phyloP scores from a whole-genome alignment of 2,113 vertebrate genomes.

The Pelusios castaneus region DNA sequence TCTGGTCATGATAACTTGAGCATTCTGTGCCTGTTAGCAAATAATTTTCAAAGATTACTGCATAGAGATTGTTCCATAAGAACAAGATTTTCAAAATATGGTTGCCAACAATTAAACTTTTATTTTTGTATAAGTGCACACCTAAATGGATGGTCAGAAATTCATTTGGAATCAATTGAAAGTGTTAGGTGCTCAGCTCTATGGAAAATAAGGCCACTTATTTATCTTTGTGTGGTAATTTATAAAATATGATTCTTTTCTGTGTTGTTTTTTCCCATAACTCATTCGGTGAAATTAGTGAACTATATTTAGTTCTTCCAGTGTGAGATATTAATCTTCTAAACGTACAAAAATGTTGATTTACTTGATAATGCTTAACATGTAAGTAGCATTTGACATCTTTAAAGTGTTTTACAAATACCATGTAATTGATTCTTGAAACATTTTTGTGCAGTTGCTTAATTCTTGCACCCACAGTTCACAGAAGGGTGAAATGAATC shows the following conservation, averaged over 20 bases:
- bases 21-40: not conserved
- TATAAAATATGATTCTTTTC: constrained; percentile 36
- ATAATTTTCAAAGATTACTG: not conserved
- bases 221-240: constrained; percentile 16
- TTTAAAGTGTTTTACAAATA: not conserved
- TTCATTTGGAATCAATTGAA: not conserved
- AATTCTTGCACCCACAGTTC: not conserved
- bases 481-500: not conserved
- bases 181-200: not conserved
- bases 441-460: not conserved
- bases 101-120: not conserved
- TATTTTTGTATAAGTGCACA: not conserved
- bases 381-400: not conserved
- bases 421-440: not conserved
- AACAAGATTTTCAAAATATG: not conserved
- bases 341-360: not conserved
- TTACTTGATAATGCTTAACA: not conserved
- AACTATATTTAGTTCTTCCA: not conserved
- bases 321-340: not conserved
- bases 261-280: not conserved
- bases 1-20: not conserved
- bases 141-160: not conserved
- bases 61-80: not conserved
- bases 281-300: not conserved
- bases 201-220: not conserved